These are phyloP conservation scores for Ephialtes manifestator DNA, from an alignment of 2,888 invertebrate species.

Conservation along the genomic window DNA sequence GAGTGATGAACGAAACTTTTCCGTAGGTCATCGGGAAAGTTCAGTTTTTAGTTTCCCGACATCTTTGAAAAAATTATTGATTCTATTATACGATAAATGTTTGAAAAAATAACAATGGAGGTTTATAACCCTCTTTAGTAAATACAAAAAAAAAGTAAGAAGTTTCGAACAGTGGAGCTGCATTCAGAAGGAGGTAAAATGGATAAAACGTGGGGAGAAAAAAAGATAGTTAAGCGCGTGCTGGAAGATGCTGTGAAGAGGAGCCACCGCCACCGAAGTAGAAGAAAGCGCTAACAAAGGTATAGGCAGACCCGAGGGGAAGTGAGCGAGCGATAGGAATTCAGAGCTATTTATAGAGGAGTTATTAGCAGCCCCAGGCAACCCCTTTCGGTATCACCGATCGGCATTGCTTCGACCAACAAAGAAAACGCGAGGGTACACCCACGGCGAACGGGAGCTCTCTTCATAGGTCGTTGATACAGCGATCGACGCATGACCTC, in stretches of 20 bases:
- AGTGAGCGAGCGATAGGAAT: conserved; percentile 62
- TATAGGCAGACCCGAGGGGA: conserved; percentile 51
- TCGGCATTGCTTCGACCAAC: conserved; percentile 65
- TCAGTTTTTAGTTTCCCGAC: too few relatives aligned
- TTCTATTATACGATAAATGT: too few relatives aligned
- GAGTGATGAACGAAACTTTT: too few relatives aligned
- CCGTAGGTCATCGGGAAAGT: too few relatives aligned
- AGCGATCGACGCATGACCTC: conserved; percentile 48
- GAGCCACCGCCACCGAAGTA: conserved; percentile 29
- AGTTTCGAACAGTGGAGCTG: not conserved
- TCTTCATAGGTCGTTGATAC: conserved; percentile 41
- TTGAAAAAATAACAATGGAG: too few relatives aligned
- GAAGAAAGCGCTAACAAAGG: conserved; percentile 50
- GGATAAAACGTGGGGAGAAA: conserved; percentile 16
- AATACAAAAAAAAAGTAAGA: not conserved
- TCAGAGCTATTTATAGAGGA: conserved; percentile 68
- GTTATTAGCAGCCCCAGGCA: conserved; percentile 72
- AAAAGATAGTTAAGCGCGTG: conserved; percentile 37
- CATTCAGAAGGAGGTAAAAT: not conserved
- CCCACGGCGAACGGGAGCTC: conserved; percentile 1
- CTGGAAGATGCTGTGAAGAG: conserved; percentile 53
- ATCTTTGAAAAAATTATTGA: too few relatives aligned
- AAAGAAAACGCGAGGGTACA: conserved; percentile 54
- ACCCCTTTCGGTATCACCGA: conserved; percentile 58
- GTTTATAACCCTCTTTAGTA: too few relatives aligned